phyloP scores from a whole-genome alignment of 2,113 vertebrate species.

The Salminus brasiliensis region DNA sequence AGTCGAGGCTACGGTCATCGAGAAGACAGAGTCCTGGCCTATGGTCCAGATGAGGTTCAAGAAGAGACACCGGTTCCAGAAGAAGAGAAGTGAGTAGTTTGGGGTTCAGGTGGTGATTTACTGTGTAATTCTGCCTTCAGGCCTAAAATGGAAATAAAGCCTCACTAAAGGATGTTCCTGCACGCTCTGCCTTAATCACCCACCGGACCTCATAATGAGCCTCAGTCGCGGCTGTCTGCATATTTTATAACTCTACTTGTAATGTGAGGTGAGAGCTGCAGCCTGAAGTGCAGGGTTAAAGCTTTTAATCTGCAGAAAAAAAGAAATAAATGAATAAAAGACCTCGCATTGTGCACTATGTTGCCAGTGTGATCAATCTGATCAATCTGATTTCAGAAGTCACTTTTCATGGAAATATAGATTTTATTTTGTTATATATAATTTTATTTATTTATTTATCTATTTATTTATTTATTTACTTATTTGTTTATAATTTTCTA shows the following conservation, averaged over 20 bases:
- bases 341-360: no score
- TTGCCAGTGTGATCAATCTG: no score
- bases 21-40: conserved; percentile 86
- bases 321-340: no score
- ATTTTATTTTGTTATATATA: no score
- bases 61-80: conserved; percentile 76
- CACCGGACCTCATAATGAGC: background rate
- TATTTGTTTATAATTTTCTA: no score
- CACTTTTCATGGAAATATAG: no score
- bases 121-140: background rate
- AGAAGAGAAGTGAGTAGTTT: conserved; percentile 77
- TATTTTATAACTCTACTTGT: conserved; percentile 17
- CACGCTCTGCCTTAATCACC: background rate
- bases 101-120: background rate
- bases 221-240: conserved; percentile 16
- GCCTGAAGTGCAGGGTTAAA: background rate
- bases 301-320: no score
- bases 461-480: no score
- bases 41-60: conserved; percentile 79
- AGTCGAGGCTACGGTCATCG: conserved; percentile 86
- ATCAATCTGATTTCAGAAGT: no score
- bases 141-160: background rate
- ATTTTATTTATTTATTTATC: no score
- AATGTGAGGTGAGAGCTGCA: background rate
- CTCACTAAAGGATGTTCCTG: background rate